These are phyloP conservation scores for Numida meleagris DNA, from an alignment of 2,113 vertebrate species.

Conservation along the genomic window DNA sequence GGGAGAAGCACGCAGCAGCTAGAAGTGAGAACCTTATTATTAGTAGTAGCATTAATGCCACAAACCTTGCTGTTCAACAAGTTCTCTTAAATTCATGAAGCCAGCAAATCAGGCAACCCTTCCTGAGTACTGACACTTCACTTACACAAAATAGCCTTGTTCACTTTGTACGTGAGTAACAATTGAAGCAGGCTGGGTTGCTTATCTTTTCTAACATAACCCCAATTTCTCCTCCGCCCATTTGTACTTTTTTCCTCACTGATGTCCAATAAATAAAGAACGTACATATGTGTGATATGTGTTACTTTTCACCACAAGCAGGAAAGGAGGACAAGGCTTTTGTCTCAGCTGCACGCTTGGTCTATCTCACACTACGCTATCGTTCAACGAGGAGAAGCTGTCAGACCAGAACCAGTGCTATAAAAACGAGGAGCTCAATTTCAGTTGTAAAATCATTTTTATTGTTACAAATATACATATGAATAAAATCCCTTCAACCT, in stretches of 20 bases:
- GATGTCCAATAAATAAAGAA: background rate
- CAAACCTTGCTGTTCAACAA: background rate
- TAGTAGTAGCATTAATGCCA: background rate
- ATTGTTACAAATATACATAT: slow-evolving; percentile 92
- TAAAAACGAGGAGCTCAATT: slow-evolving; percentile 13
- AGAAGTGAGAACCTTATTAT: background rate
- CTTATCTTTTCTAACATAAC: background rate
- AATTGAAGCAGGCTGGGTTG: background rate
- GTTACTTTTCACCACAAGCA: background rate
- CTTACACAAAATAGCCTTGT: background rate
- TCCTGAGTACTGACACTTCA: background rate
- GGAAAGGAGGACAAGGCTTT: background rate
- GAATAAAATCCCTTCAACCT: slow-evolving; percentile 84
- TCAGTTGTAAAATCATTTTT: slow-evolving; percentile 91
- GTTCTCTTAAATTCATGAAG: background rate
- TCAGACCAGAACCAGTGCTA: background rate
- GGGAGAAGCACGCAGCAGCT: background rate
- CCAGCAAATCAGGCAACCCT: background rate
- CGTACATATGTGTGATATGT: accelerated
- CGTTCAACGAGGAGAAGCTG: background rate
- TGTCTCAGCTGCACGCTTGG: background rate
- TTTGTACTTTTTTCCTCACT: background rate
- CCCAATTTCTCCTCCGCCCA: background rate
- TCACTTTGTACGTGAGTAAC: background rate
- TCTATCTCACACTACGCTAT: background rate